A percentile compares a stretch with the other conserved stretches of the same genome.
Evolutionary conservation across 1,140 invertebrate species (phyloP).

Genomic region (Episyrphus balteatus): DNA sequence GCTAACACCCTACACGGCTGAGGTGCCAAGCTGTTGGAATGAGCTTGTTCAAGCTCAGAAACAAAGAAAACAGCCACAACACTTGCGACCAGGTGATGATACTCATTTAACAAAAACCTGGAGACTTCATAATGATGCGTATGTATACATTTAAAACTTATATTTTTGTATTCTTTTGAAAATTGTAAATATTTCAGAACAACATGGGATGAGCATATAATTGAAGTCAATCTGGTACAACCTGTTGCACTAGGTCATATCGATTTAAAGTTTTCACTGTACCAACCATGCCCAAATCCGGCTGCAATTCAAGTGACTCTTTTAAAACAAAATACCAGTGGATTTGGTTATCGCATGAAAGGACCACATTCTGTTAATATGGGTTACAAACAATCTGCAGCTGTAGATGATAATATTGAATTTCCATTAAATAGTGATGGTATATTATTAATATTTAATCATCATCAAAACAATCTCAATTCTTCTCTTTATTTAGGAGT

Average conservation of each 20-base stretch:
- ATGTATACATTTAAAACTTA: conserved; percentile 16
- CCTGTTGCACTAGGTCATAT: conserved; percentile 69
- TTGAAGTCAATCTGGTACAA: conserved; percentile 75
- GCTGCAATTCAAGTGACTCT: conserved; percentile 69
- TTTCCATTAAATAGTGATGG: conserved; percentile 37
- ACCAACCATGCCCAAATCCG: conserved; percentile 51
- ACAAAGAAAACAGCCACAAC: conserved; percentile 69
- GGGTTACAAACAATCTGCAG: conserved; percentile 20
- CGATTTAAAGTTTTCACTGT: conserved; percentile 74
- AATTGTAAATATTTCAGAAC: conserved; percentile 39
- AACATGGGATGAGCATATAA: conserved; percentile 84
- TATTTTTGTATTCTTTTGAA: background rate
- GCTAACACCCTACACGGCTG: conserved; percentile 59
- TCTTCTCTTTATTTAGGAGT: conserved; percentile 16
- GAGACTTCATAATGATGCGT: conserved; percentile 74
- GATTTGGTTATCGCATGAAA: conserved; percentile 49
- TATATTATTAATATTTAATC: background rate
- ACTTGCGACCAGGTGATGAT: conserved; percentile 62
- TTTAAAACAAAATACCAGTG: conserved; percentile 67
- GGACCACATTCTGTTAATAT: conserved; percentile 12
- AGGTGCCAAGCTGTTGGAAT: conserved; percentile 85
- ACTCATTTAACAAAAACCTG: conserved; percentile 72
- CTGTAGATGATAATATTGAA: conserved; percentile 49
- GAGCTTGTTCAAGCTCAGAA: conserved; percentile 83
- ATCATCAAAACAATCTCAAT: background rate